Base-by-base conservation (phyloP, 2,888 invertebrate species). In the Euzophera pinguis region DNA sequence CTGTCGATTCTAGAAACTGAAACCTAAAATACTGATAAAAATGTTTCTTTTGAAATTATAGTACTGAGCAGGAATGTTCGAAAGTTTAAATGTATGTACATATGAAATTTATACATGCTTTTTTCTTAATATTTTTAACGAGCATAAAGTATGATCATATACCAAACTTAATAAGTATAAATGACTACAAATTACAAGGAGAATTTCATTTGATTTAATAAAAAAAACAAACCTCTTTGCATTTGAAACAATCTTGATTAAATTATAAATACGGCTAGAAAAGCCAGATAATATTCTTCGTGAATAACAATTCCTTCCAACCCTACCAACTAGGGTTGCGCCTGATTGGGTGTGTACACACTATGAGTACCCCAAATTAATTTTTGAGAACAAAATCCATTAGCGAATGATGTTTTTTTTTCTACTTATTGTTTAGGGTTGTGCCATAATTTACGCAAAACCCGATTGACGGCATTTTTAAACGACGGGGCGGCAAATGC, bases 301-400 rank as follows among this genome's bases (percentile, higher is more conserved):
- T 48, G 41, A 53, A 50, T 29, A 27, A 39, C 10, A 29, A 38
- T 17, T 27, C 13, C 10, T 41, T 41, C 34, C 43, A 73, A 68
- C 69, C 75, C 71, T 69, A 62, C 38, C 54, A 58, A 59, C 53
- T 58, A 73, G 70, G 78, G 77, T 71, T 69, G 71, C 60, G 55
- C 65, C 68, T 79, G 77, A 86, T 86, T 85, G 81, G 84, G 81
- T 84, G 84, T 73, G 78, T 82, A 84, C 85, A 81, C 71, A 78
- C 67, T 70, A 65, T 71, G 74, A 84, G 84, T 84, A 86, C 87
- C 87, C 87, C 82, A 84, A 88, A 89, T 88, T 86, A 88, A 88
- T 88, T 84, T 87, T 84, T 82, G 80, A 84, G 85, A 89, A 87
- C 84, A 86, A 85, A 86, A 88, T 87, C 83, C 87, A 89, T 89